Conservation (phyloP, 2,113 vertebrate genomes). For the Leucoraja erinaceus region DNA sequence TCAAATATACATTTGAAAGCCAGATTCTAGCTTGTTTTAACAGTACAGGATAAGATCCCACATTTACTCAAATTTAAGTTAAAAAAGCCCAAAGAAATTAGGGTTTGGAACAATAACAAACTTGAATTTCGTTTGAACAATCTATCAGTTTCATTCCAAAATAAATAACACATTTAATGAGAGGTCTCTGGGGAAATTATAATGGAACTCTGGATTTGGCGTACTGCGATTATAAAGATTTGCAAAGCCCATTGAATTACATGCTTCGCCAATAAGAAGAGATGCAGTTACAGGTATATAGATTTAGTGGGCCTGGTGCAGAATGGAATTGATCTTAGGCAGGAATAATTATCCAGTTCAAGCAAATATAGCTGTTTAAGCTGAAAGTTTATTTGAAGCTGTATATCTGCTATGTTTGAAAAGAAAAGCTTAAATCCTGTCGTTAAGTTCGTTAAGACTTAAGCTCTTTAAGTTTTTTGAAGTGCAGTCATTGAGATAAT, state of each 20-base stretch:
- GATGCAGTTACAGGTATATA: not conserved
- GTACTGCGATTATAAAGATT: not conserved
- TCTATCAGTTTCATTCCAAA: constrained; percentile 3
- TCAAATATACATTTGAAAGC: not conserved
- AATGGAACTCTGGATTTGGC: not conserved
- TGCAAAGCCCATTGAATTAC: constrained; percentile 17
- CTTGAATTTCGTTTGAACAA: not conserved
- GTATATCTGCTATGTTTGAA: not conserved
- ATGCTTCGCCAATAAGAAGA: not conserved
- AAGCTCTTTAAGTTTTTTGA: no score
- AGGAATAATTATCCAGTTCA: not conserved
- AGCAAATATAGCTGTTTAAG: not conserved
- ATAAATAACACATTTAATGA: not conserved
- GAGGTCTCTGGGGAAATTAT: constrained; percentile 17
- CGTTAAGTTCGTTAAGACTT: no score
- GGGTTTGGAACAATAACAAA: constrained; percentile 19
- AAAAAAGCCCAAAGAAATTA: not conserved
- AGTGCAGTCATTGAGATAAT: no score
- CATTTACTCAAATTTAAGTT: not conserved
- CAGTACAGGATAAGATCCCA: not conserved
- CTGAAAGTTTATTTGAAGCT: not conserved
- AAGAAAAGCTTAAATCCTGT: no score
- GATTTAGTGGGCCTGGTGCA: not conserved
- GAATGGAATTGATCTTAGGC: not conserved
- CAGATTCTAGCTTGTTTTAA: not conserved